These are phyloP conservation scores for Malacosoma neustria DNA, from an alignment of 2,888 invertebrate genomes.

Conservation along the genomic window DNA sequence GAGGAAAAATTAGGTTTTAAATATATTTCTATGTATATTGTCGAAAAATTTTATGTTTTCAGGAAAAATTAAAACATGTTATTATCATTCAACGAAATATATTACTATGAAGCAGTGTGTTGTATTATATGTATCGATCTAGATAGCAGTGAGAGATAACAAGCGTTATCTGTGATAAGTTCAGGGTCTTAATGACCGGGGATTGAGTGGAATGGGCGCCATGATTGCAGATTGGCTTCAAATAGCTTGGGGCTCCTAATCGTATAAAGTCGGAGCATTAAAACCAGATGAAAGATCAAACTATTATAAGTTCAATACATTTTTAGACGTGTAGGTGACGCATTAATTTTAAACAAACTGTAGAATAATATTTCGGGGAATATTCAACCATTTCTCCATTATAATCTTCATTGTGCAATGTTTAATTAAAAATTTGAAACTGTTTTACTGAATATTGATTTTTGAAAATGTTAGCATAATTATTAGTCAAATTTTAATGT, in stretches of 20 bases:
- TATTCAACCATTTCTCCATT: not conserved
- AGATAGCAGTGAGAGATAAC: constrained; percentile 37
- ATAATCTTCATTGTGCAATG: not conserved
- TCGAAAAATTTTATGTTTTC: too few species aligned
- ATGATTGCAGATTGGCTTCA: constrained; percentile 23
- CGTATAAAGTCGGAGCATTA: not conserved
- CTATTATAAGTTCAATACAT: not conserved
- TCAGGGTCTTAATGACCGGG: constrained; percentile 27
- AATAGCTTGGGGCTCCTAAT: not conserved
- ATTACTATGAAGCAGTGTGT: too few species aligned
- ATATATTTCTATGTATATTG: too few species aligned
- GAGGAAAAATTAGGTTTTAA: too few species aligned
- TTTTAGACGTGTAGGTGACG: not conserved
- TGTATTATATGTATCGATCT: constrained; percentile 40
- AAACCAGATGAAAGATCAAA: not conserved
- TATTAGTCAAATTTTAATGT: too few species aligned
- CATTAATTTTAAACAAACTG: not conserved
- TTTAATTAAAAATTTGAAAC: too few species aligned
- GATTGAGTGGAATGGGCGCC: constrained; percentile 17
- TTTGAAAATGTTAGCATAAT: too few species aligned
- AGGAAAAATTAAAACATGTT: too few species aligned
- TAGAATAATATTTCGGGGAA: not conserved
- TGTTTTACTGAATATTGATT: too few species aligned
- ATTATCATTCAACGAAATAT: too few species aligned
- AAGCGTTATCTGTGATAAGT: constrained; percentile 37